Evolutionary conservation across 2,113 vertebrate species (phyloP).

Genomic region (Pachycephala philippinensis): DNA sequence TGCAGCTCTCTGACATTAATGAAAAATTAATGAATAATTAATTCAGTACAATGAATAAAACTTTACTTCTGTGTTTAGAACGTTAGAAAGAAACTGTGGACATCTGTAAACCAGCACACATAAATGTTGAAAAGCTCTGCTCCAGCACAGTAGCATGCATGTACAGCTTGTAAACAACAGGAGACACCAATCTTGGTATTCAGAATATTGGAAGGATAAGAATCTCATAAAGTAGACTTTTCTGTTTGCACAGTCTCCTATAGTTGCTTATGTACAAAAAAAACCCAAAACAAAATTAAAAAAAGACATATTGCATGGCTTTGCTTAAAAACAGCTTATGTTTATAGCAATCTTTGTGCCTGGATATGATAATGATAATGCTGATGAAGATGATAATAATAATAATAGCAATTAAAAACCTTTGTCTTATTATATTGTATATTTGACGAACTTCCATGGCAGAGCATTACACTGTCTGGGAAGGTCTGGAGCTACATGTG

Average conservation of each 20-base stretch:
- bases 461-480: neutral
- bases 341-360: neutral
- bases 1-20: neutral
- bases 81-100: neutral
- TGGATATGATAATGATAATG: neutral
- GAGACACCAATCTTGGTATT: neutral
- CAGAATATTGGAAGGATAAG: neutral
- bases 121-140: neutral
- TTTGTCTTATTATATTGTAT: neutral
- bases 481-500: neutral
- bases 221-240: neutral
- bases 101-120: neutral
- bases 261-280: neutral
- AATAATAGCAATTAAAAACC: neutral
- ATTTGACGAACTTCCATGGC: neutral
- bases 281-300: neutral
- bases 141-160: neutral
- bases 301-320: neutral
- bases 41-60: neutral
- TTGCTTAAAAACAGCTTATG: neutral
- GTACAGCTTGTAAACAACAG: neutral
- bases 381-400: neutral
- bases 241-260: neutral
- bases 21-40: too few species aligned
- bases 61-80: neutral